Conservation (phyloP, 1,140 invertebrate genomes). For the Aphaenogaster ashmeadi region DNA sequence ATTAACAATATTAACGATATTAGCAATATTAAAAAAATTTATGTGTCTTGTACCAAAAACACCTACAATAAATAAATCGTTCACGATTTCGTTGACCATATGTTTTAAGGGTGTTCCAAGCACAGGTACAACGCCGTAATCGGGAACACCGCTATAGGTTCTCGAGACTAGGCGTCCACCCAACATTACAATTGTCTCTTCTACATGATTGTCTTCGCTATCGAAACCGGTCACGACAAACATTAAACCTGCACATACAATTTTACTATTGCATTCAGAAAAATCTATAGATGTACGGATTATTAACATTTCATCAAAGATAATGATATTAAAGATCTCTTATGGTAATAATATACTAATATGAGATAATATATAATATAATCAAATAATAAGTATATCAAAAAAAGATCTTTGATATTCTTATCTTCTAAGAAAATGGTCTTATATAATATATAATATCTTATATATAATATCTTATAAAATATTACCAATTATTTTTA, state of each 20-base stretch:
- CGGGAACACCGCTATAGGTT: slow-evolving; percentile 86
- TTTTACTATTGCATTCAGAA: slow-evolving; percentile 13
- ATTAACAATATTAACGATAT: slow-evolving; percentile 39
- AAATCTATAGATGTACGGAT: neutral
- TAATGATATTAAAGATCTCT: neutral
- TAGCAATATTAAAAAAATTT: neutral
- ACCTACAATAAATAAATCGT: slow-evolving; percentile 88
- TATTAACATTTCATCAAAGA: neutral
- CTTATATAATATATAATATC: neutral
- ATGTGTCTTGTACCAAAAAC: neutral
- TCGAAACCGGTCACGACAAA: slow-evolving; percentile 86
- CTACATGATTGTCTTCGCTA: slow-evolving; percentile 83
- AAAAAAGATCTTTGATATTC: neutral
- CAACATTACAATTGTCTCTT: slow-evolving; percentile 83
- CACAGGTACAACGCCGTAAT: slow-evolving; percentile 88
- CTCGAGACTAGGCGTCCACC: slow-evolving; percentile 86
- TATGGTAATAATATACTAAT: neutral
- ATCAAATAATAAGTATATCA: neutral
- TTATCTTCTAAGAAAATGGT: neutral
- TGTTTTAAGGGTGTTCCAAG: slow-evolving; percentile 80
- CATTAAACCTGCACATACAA: slow-evolving; percentile 79
- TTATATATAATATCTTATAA: too few species aligned
- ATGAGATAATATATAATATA: too few species aligned
- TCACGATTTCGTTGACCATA: slow-evolving; percentile 88
- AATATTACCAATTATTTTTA: neutral